A percentile compares a stretch with the other conserved stretches of the same genome.
Evolutionary conservation across 2,888 invertebrate genomes (phyloP).

Genomic region (Ophion ellenae): DNA sequence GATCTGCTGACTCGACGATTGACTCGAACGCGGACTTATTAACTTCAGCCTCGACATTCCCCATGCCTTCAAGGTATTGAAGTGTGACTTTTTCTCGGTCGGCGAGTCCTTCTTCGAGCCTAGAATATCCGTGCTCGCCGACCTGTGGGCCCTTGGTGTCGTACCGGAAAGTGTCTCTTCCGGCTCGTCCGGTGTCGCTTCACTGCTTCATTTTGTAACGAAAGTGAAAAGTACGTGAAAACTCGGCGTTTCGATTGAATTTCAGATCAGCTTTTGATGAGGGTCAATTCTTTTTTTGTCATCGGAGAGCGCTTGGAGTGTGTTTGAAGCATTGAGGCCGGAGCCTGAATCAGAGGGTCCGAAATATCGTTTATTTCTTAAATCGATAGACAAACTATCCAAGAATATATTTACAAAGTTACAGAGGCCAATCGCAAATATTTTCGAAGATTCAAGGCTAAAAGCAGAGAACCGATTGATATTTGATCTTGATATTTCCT

Average conservation of each 20-base stretch:
- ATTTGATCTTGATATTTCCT: too few species aligned
- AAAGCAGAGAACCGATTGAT: too few species aligned
- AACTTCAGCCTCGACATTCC: constrained; percentile 91
- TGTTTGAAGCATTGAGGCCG: too few species aligned
- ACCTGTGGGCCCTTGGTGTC: constrained; percentile 78
- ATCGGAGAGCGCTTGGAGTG: neutral
- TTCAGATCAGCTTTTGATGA: neutral
- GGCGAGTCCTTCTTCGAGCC: constrained; percentile 87
- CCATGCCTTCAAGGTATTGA: constrained; percentile 94
- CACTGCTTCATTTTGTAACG: constrained; percentile 70
- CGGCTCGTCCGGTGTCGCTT: constrained; percentile 76
- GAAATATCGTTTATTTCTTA: too few species aligned
- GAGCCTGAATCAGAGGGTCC: too few species aligned
- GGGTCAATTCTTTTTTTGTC: neutral
- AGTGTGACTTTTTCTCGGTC: constrained; percentile 88
- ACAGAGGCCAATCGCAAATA: too few species aligned
- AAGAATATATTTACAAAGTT: too few species aligned
- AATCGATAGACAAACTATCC: too few species aligned
- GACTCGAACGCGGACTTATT: constrained; percentile 85
- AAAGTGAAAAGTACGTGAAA: neutral
- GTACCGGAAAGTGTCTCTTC: constrained; percentile 74
- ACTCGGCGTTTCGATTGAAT: neutral
- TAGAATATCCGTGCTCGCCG: constrained; percentile 89
- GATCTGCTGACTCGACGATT: constrained; percentile 77
- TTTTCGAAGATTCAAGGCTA: too few species aligned